Evolutionary conservation across 30 jellyfish, hydroid and myxozoan genomes (phyloP), one percentile per base, ranked within the genome.

Genomic region (Clytia hemisphaerica): DNA sequence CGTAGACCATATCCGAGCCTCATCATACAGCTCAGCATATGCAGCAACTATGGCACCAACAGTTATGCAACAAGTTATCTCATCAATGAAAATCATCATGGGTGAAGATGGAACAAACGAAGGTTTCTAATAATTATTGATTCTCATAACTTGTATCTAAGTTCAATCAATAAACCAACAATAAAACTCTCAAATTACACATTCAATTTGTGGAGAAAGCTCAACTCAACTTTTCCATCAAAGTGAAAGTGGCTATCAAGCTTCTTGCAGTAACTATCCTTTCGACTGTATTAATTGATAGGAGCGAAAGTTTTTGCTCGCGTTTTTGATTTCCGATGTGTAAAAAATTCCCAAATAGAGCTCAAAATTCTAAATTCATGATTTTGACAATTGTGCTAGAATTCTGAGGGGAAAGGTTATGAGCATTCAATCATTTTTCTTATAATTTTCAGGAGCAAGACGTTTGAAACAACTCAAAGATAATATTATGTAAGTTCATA

Each of bases 41-140:
- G 78, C 95, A 1, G 58, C 94, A 4, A 78, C 95, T n/a, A 73
- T 92, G 75, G 73, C 99, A 7, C 96, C 99, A 25, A 92, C 99
- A 10, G 95, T 92, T 29, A 75, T 72, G 29, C 88, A 71, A 33
- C 99, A 92, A 74, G 76, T 83, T 42, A 66, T 92, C 19, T 62
- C 96, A 45, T 83, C 99, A 40, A 83, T 92, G 96, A 75, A 76
- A 69, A 77, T 77, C 49, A 92, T 92, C 35, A 74, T 76, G 93
- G 99, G 96, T 25, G 81, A 64, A 48, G 94, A 79, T 75, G 96
- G 95, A 36, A 78, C 96, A 22, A 40, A 44, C 57, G 93, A 82
- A 73, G 99, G 99, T 88, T 44, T 30, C 24, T 18, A 34, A 25
- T 67, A 33, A 47, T 54, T 18, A 9, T 67, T 36, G 7, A n/a